Evolutionary conservation across 2,113 vertebrate species (phyloP).

Genomic region (Thinocorus orbignyianus): DNA sequence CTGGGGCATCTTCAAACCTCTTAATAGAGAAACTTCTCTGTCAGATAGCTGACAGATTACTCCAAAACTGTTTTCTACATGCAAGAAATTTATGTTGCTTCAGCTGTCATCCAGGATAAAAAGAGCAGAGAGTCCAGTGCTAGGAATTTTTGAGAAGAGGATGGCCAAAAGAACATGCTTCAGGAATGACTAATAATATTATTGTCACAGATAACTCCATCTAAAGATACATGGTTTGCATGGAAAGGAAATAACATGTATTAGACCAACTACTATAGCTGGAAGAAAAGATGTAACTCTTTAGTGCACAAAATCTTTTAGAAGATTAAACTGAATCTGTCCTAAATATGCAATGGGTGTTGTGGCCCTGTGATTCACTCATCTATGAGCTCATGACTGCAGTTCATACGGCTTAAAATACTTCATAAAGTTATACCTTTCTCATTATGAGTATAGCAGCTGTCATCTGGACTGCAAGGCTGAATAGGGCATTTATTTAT

Average conservation of each 20-base stretch:
- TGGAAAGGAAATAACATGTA: not conserved
- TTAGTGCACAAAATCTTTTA: not conserved
- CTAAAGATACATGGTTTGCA: not conserved
- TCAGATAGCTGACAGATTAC: not conserved
- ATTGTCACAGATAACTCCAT: not conserved
- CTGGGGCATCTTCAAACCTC: not conserved
- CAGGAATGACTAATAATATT: not conserved
- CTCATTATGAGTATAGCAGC: not conserved
- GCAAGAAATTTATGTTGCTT: not conserved
- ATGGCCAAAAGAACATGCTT: not conserved
- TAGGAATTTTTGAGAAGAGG: not conserved
- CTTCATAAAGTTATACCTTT: not conserved
- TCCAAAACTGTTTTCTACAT: not conserved
- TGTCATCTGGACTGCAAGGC: not conserved
- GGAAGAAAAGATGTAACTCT: not conserved
- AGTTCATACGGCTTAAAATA: not conserved
- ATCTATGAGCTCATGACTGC: not conserved
- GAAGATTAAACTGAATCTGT: not conserved
- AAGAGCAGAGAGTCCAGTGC: not conserved
- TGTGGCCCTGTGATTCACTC: not conserved
- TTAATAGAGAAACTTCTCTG: not conserved
- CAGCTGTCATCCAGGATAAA: not conserved
- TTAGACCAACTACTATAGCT: not conserved
- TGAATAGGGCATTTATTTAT: not conserved
- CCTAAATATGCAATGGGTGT: not conserved